A percentile compares a stretch with the other conserved stretches of the same genome.
Evolutionary conservation across 2,113 vertebrate genomes (phyloP).

Genomic region (Lepisosteus osseus): DNA sequence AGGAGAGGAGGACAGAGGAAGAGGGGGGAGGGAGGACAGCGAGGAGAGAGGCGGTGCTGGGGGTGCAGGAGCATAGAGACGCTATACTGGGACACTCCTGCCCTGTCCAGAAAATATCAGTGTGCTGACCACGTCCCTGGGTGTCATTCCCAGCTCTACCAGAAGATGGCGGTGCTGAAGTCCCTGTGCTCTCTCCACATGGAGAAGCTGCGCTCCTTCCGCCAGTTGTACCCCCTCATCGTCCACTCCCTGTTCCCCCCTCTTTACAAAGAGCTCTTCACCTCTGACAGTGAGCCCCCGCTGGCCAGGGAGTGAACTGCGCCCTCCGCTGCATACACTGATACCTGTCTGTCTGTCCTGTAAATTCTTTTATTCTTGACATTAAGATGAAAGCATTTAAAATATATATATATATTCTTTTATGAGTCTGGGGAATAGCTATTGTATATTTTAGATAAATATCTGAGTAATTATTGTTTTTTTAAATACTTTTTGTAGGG

Average conservation of each 20-base stretch:
- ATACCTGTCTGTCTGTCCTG: too few species aligned
- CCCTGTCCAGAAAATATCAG: not conserved
- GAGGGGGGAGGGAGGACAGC: not conserved
- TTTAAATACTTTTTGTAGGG: too few species aligned
- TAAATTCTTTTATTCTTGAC: too few species aligned
- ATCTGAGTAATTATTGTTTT: too few species aligned
- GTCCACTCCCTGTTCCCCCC: constrained; percentile 81
- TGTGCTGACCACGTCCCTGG: not conserved
- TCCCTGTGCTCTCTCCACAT: constrained; percentile 81
- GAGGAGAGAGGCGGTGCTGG: not conserved
- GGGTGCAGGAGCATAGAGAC: too few species aligned
- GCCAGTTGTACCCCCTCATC: constrained; percentile 72
- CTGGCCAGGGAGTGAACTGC: constrained; percentile 49
- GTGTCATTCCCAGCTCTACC: constrained; percentile 68
- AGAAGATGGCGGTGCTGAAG: constrained; percentile 70
- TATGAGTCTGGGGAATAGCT: too few species aligned
- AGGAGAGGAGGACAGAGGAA: too few species aligned
- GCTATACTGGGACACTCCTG: not conserved
- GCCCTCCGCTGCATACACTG: not conserved
- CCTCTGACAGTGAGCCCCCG: constrained; percentile 66
- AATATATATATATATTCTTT: too few species aligned
- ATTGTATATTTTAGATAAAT: too few species aligned
- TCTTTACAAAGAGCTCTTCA: constrained; percentile 90
- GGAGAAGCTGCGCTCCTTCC: constrained; percentile 82
- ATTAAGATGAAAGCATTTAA: too few species aligned